Evolutionary conservation across 2,888 invertebrate species (phyloP).

Genomic region (Protodeltote pygarga): DNA sequence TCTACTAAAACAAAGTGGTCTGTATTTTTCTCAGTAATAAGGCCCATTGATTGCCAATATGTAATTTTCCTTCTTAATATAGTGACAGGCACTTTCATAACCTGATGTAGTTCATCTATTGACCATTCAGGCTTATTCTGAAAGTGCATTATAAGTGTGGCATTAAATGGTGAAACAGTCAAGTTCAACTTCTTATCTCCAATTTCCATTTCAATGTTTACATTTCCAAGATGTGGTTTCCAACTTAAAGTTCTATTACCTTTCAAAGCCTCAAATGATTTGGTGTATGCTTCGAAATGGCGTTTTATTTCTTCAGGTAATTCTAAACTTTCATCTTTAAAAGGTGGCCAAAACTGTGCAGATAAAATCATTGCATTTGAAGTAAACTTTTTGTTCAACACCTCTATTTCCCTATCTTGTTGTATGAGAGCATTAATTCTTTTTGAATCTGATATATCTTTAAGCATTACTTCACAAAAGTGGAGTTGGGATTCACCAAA

Average conservation of each 20-base stretch:
- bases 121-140: conserved; percentile 95
- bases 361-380: conserved; percentile 95
- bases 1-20: conserved; percentile 93
- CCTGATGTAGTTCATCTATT: conserved; percentile 93
- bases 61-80: conserved; percentile 94
- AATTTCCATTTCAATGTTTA: conserved; percentile 95
- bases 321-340: conserved; percentile 97
- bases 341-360: conserved; percentile 99
- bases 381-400: conserved; percentile 71
- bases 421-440: conserved; percentile 95
- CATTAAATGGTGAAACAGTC: conserved; percentile 96
- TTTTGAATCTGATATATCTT: conserved; percentile 98
- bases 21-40: conserved; percentile 91
- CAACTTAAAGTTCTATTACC: conserved; percentile 97
- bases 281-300: conserved; percentile 95
- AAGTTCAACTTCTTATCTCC: conserved; percentile 92
- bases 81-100: conserved; percentile 95
- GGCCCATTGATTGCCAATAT: conserved; percentile 97
- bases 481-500: conserved; percentile 99
- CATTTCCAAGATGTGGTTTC: conserved; percentile 97
- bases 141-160: conserved; percentile 97
- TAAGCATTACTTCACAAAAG: conserved; percentile 99
- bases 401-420: conserved; percentile 88
- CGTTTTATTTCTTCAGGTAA: conserved; percentile 93
- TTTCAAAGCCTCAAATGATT: conserved; percentile 95